Conservation (phyloP, 2,797 vertebrate species). For the Gymnothorax javanicus region DNA sequence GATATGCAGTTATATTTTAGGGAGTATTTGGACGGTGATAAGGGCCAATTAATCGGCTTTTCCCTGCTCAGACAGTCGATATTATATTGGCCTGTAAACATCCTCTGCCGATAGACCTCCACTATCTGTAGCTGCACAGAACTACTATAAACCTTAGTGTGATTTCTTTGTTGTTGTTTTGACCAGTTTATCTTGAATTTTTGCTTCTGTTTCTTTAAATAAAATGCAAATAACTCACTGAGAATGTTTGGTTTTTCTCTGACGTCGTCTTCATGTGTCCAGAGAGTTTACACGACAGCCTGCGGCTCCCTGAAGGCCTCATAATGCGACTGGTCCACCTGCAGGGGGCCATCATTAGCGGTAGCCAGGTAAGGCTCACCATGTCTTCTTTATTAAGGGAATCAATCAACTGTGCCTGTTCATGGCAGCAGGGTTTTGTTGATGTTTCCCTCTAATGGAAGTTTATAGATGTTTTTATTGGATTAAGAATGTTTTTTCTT, state of each 20-base stretch:
- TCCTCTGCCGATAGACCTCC: too few species aligned
- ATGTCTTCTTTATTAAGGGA: background rate
- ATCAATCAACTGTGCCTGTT: background rate
- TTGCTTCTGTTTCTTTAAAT: background rate
- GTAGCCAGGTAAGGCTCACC: conserved; percentile 78
- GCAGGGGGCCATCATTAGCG: conserved; percentile 85
- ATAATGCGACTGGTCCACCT: conserved; percentile 84
- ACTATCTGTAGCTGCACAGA: background rate
- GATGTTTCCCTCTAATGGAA: background rate
- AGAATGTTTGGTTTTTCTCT: background rate
- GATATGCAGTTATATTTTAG: too few species aligned
- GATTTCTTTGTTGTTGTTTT: background rate
- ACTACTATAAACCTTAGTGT: background rate
- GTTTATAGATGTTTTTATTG: background rate
- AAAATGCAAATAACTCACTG: background rate
- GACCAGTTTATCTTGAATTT: background rate
- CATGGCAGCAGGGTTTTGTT: background rate
- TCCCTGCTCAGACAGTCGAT: too few species aligned
- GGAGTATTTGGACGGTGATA: too few species aligned
- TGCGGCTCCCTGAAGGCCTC: conserved; percentile 75
- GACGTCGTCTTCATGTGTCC: conserved; percentile 29
- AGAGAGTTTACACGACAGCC: conserved; percentile 81
- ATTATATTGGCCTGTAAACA: too few species aligned
- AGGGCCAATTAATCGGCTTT: too few species aligned
- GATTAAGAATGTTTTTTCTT: background rate